Conservation (phyloP, 2,113 vertebrate genomes). For the Poecile atricapillus region DNA sequence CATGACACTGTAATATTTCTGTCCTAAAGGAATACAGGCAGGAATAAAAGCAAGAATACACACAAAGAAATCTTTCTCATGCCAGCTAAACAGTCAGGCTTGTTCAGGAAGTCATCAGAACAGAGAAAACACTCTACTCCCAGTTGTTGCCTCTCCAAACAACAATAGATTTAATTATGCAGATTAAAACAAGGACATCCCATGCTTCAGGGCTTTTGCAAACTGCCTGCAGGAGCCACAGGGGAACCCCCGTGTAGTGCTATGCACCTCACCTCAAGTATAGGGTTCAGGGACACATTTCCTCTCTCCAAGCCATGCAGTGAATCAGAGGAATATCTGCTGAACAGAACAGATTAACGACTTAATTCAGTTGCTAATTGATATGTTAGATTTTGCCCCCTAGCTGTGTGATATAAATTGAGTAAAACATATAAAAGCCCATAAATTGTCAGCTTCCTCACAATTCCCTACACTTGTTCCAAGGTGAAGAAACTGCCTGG, state of each 20-base stretch:
- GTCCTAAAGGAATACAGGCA: neutral
- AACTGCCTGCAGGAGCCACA: neutral
- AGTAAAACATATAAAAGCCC: neutral
- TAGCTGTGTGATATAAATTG: neutral
- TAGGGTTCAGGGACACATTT: neutral
- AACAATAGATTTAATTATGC: neutral
- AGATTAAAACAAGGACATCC: neutral
- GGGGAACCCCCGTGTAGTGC: neutral
- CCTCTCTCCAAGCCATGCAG: neutral
- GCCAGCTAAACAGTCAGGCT: neutral
- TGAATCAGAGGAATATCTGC: neutral
- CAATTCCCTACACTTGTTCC: neutral
- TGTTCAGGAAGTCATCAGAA: neutral
- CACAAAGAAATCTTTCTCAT: neutral
- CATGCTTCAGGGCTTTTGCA: neutral
- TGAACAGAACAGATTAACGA: neutral
- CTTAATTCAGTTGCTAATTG: neutral
- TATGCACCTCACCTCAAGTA: neutral
- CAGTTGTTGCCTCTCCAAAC: neutral
- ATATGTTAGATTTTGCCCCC: neutral
- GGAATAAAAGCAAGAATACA: neutral
- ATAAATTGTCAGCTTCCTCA: neutral
- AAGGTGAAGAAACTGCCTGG: neutral
- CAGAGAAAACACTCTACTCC: neutral
- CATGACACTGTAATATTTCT: neutral